Conservation (phyloP, 2,113 vertebrate genomes). For the Larimichthys polyactis region DNA sequence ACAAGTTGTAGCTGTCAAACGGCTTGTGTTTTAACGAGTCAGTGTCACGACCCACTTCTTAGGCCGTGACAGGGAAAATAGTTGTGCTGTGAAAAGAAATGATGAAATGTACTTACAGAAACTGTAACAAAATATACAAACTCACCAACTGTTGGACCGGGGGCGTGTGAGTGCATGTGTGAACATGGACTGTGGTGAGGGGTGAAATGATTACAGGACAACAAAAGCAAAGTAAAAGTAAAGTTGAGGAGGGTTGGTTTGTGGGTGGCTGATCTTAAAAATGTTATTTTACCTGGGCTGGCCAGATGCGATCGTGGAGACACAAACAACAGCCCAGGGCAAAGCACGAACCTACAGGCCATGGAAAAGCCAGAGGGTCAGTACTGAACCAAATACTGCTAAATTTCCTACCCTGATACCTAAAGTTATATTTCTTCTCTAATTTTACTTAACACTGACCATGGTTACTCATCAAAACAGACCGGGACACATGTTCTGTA, state of each 20-base stretch:
- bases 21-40: not conserved
- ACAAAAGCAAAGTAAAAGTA: too few relatives aligned
- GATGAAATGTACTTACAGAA: not conserved
- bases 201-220: not conserved
- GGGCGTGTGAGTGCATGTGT: not conserved
- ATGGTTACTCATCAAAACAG: not conserved
- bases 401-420: not conserved
- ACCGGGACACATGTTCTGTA: not conserved
- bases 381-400: not conserved
- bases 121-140: not conserved
- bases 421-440: not conserved
- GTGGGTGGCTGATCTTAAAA: too few relatives aligned
- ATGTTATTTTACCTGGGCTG: too few relatives aligned
- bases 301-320: too few relatives aligned
- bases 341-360: not conserved
- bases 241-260: too few relatives aligned
- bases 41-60: not conserved
- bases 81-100: not conserved
- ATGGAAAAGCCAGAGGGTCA: too few relatives aligned
- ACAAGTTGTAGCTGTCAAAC: not conserved
- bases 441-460: too few relatives aligned
- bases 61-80: not conserved
- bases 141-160: not conserved
- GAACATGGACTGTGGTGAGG: not conserved
- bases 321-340: not conserved